Base-by-base conservation (phyloP, 2,888 invertebrate genomes). In the Diaperis boleti region DNA sequence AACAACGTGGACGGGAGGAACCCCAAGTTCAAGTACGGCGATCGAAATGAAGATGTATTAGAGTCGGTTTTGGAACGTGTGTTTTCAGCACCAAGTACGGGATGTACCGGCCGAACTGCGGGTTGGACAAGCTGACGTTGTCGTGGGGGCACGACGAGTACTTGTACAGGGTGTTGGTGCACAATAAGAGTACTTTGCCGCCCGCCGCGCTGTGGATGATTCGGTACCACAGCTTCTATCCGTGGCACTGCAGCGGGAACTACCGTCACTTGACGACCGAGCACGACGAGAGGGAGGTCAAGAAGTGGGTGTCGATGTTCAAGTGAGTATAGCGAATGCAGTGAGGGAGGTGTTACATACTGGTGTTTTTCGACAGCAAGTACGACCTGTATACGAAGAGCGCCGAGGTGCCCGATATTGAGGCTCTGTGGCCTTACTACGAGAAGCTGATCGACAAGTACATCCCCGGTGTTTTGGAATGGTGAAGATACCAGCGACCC, bases 141-240 rank as follows among this genome's bases (percentile, higher is more conserved):
- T 95, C 96, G 0, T 98, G 98, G 98, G 98, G 98, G 0, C 98
- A 98, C 80, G 98, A 98, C 80, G 97, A 97, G 81, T 96, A 96
- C 78, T 82, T 97, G 74, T 96, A 95, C 82, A 85, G 87, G 49
- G 89, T 94, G 22, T 85, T 98, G 10, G 83, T 87, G 44, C 95
- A 98, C 81, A 93, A 94, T 79, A 89, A 90, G 3, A 83, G 89
- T 22, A 92, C 86, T 67, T 81, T 98, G 44, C 98, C 98, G 0
- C 87, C 91, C 61, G 86, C 93, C 74, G 96, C 91, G 0, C 84
- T 96, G 39, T 89, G 90, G 76, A 96, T 97, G 85, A 95, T 98
- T 78, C 89, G 96, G 70, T 98, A 89, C 80, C 98, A 98, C 81
- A 98, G 97, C 0, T 96, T 98, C 83, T 98, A 98, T 81, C 98